phyloP scores from a whole-genome alignment of 2,888 invertebrate genomes.

The Eupithecia centaureata region DNA sequence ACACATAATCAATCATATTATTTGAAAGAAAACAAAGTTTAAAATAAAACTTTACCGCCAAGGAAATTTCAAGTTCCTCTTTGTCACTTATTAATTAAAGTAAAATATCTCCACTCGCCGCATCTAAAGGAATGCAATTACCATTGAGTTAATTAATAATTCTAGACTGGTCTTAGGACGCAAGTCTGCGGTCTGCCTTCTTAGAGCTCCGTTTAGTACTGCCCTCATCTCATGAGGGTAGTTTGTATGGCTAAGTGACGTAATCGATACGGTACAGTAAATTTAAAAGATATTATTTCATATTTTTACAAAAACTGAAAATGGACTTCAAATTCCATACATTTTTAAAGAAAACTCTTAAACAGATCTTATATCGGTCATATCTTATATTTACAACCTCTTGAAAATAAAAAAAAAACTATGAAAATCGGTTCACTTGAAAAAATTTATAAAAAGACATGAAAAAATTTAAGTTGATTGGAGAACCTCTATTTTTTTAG shows the following conservation, averaged over 20 bases:
- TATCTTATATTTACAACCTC: too few relatives aligned
- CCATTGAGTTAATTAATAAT: conserved; percentile 81
- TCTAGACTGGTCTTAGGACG: conserved; percentile 77
- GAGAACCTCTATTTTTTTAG: too few relatives aligned
- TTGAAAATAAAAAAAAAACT: too few relatives aligned
- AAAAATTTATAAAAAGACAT: too few relatives aligned
- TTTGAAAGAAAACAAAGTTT: background rate
- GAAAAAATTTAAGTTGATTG: too few relatives aligned
- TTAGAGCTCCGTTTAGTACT: conserved; percentile 50
- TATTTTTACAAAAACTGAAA: too few relatives aligned
- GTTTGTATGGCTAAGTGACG: conserved; percentile 17
- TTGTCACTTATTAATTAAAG: conserved; percentile 55
- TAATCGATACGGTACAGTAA: background rate
- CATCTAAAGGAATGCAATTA: conserved; percentile 76
- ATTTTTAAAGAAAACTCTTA: too few relatives aligned
- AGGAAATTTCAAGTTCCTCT: conserved; percentile 18
- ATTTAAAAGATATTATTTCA: too few relatives aligned
- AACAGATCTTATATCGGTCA: too few relatives aligned
- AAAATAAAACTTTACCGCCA: conserved; percentile 2
- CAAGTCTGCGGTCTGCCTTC: conserved; percentile 73
- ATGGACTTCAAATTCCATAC: too few relatives aligned
- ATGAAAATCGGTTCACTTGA: too few relatives aligned
- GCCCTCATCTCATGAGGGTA: conserved; percentile 38
- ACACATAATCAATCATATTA: background rate
- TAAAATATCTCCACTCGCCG: conserved; percentile 62